phyloP scores from a whole-genome alignment of 2,797 vertebrate genomes.

The Chrosomus eos region DNA sequence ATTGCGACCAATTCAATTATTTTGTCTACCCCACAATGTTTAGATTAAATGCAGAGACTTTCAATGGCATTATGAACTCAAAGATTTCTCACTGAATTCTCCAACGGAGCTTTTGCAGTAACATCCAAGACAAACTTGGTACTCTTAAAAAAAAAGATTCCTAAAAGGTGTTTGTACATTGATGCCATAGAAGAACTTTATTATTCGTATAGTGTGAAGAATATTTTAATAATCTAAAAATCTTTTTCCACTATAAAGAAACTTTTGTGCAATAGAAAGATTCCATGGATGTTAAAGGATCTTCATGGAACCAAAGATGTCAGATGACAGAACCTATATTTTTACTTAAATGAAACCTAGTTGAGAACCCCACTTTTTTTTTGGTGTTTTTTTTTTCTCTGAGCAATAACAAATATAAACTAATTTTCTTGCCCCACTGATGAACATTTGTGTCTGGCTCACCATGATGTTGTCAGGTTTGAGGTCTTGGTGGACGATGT shows the following conservation, averaged over 20 bases:
- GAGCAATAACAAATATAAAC: background rate
- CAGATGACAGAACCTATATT: background rate
- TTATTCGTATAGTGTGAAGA: background rate
- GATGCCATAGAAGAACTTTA: background rate
- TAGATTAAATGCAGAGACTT: background rate
- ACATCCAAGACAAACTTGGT: no score
- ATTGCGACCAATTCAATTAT: background rate
- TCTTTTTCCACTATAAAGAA: no score
- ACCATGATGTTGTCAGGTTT: conserved; percentile 84
- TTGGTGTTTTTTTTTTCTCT: no score
- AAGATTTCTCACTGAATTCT: background rate
- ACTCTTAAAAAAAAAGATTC: background rate
- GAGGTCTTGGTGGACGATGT: conserved; percentile 81
- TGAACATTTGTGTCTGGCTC: conserved; percentile 47
- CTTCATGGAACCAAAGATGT: background rate
- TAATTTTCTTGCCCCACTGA: background rate
- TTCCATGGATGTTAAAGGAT: no score
- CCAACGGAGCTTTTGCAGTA: no score
- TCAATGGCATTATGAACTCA: background rate
- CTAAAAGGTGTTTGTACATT: no score
- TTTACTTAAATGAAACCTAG: background rate
- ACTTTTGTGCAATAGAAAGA: no score
- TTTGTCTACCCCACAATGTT: background rate
- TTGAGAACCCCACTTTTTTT: background rate
- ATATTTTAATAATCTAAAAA: background rate